phyloP scores from a whole-genome alignment of 2,888 invertebrate genomes.

The Cerastis leucographa region DNA sequence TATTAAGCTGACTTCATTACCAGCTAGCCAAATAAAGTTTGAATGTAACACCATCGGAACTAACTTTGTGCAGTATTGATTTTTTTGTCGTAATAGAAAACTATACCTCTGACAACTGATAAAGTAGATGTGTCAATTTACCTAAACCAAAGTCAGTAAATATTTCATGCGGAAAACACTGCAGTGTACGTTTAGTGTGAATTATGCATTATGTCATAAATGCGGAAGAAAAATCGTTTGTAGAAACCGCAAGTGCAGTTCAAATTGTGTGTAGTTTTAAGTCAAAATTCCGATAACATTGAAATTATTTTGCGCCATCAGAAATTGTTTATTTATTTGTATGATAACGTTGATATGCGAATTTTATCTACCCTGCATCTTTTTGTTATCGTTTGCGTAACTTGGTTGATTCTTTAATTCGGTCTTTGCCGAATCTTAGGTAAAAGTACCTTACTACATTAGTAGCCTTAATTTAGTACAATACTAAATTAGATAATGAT shows the following conservation, averaged over 20 bases:
- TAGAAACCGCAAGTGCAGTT: background rate
- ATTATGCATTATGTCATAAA: constrained; percentile 25
- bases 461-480: background rate
- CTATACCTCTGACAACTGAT: background rate
- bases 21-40: background rate
- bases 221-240: constrained; percentile 8
- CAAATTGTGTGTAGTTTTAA: background rate
- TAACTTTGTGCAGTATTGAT: background rate
- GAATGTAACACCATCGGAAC: too few relatives aligned
- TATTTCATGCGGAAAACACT: constrained; percentile 9
- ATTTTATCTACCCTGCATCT: constrained; percentile 44
- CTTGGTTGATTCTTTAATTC: constrained; percentile 8
- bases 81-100: background rate
- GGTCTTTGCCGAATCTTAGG: background rate
- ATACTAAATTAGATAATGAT: background rate
- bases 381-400: constrained; percentile 36
- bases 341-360: constrained; percentile 38
- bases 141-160: background rate
- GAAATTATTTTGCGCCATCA: constrained; percentile 34
- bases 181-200: constrained; percentile 11
- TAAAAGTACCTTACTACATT: background rate
- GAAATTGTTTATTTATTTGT: constrained; percentile 54
- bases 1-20: background rate
- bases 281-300: constrained; percentile 17
- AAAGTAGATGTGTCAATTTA: background rate